phyloP scores from a whole-genome alignment of 2,888 invertebrate genomes.

The Exocentrus adspersus region DNA sequence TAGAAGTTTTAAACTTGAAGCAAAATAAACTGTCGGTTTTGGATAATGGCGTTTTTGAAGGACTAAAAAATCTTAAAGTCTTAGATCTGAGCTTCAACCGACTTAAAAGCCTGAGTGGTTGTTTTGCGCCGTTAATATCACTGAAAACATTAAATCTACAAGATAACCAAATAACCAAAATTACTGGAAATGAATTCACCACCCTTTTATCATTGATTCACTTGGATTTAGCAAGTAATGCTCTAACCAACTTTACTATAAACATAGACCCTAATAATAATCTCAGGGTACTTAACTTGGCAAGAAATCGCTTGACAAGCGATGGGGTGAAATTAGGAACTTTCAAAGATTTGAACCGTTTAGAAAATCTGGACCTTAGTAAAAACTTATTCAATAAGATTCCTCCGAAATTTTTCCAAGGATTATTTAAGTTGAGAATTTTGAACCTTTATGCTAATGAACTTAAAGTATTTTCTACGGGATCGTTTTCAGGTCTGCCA shows the following conservation, averaged over 20 bases:
- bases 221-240: conserved; percentile 53
- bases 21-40: conserved; percentile 45
- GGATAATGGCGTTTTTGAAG: conserved; percentile 50
- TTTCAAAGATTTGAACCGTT: conserved; percentile 50
- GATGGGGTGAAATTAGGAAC: conserved; percentile 45
- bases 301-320: conserved; percentile 50
- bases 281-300: conserved; percentile 52
- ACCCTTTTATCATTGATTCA: conserved; percentile 37
- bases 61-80: conserved; percentile 52
- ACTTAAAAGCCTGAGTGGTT: conserved; percentile 15
- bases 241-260: conserved; percentile 45
- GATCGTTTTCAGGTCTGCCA: conserved; percentile 54
- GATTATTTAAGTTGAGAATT: conserved; percentile 49
- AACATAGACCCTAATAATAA: conserved; percentile 51
- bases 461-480: conserved; percentile 52
- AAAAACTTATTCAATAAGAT: conserved; percentile 50
- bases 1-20: conserved; percentile 49
- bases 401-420: conserved; percentile 51
- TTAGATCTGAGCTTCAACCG: conserved; percentile 49
- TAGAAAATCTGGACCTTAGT: conserved; percentile 55
- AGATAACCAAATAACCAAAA: conserved; percentile 46
- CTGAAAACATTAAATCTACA: conserved; percentile 49
- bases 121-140: conserved; percentile 34
- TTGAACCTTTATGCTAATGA: conserved; percentile 56
- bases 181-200: conserved; percentile 44